These are phyloP conservation scores for Plusia festucae DNA, from an alignment of 2,888 invertebrate species.

Conservation along the genomic window DNA sequence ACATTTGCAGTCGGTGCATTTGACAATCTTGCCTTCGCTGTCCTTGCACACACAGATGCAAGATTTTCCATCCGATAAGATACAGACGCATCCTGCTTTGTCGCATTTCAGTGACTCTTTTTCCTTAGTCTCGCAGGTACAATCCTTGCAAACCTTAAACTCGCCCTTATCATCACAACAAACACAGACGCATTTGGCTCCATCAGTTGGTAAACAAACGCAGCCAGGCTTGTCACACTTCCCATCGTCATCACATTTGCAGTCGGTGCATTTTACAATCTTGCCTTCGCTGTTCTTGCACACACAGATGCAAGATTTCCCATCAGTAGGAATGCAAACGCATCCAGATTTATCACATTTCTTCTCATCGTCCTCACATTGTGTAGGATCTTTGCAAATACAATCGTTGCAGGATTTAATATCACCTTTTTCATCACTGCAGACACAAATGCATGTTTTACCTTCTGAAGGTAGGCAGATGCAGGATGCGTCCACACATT, in stretches of 20 bases:
- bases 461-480: constrained; percentile 52
- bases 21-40: constrained; percentile 35
- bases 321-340: constrained; percentile 60
- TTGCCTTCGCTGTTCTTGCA: constrained; percentile 26
- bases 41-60: constrained; percentile 59
- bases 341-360: constrained; percentile 60
- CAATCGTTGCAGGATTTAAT: constrained; percentile 62
- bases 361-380: constrained; percentile 9
- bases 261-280: constrained; percentile 37
- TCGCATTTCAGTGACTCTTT: constrained; percentile 27
- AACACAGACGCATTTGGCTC: constrained; percentile 56
- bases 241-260: constrained; percentile 23
- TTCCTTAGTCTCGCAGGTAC: constrained; percentile 25
- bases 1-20: constrained; percentile 63
- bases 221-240: constrained; percentile 45
- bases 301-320: constrained; percentile 38
- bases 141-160: constrained; percentile 25
- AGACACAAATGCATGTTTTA: constrained; percentile 60
- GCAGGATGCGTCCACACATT: constrained; percentile 56
- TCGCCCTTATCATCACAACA: constrained; percentile 42
- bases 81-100: constrained; percentile 54
- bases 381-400: constrained; percentile 45
- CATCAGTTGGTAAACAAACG: constrained; percentile 46
- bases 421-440: constrained; percentile 55
- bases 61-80: constrained; percentile 52